These are phyloP conservation scores for Nymphalis urticae DNA, from an alignment of 2,888 invertebrate genomes.

Conservation along the genomic window DNA sequence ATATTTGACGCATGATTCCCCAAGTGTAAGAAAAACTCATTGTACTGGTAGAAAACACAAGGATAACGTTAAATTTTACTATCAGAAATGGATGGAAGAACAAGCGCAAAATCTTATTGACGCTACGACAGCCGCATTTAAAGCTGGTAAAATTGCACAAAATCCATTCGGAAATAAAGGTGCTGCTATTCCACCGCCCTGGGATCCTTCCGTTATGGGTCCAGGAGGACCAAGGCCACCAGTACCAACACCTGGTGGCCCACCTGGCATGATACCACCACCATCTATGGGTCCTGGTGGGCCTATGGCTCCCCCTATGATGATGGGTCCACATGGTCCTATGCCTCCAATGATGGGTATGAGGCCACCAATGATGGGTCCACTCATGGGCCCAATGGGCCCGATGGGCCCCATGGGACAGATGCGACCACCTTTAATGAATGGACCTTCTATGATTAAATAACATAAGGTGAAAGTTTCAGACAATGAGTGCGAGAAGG, in stretches of 20 bases:
- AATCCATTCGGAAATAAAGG: constrained; percentile 93
- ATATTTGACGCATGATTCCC: constrained; percentile 98
- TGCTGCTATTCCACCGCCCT: constrained; percentile 91
- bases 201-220: constrained; percentile 84
- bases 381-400: constrained; percentile 80
- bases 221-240: constrained; percentile 78
- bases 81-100: constrained; percentile 99
- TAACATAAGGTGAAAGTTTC: constrained; percentile 45
- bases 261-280: constrained; percentile 83
- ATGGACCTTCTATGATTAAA: constrained; percentile 85
- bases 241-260: constrained; percentile 81
- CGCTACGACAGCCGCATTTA: constrained; percentile 98
- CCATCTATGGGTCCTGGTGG: constrained; percentile 85
- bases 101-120: constrained; percentile 99
- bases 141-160: constrained; percentile 96
- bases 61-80: constrained; percentile 99
- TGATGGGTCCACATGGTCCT: constrained; percentile 90
- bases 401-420: constrained; percentile 87
- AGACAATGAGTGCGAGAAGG: constrained; percentile 14
- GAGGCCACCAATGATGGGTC: constrained; percentile 86
- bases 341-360: constrained; percentile 89
- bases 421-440: constrained; percentile 87
- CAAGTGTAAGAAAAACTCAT: constrained; percentile 99
- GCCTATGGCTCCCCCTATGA: constrained; percentile 88
- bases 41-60: constrained; percentile 99